These are phyloP conservation scores for Cantharis nigra DNA, from an alignment of 2,888 invertebrate genomes.

Conservation along the genomic window DNA sequence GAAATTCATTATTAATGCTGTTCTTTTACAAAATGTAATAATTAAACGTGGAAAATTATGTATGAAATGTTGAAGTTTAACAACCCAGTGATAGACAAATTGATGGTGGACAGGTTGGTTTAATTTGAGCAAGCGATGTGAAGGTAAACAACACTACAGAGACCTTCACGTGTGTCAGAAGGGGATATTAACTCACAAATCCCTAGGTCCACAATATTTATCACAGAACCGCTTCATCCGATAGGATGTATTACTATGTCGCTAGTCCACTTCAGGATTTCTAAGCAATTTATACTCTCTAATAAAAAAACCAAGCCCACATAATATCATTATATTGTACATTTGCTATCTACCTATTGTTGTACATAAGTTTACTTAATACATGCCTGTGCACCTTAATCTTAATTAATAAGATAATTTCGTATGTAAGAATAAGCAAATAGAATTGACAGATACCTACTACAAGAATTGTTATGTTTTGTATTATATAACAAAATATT, in stretches of 20 bases:
- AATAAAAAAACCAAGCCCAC: slow-evolving; percentile 12
- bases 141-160: slow-evolving; percentile 31
- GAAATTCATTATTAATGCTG: background rate
- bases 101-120: slow-evolving; percentile 29
- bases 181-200: slow-evolving; percentile 33
- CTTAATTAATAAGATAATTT: background rate
- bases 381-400: background rate
- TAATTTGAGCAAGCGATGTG: slow-evolving; percentile 30
- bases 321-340: background rate
- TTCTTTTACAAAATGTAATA: background rate
- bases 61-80: slow-evolving; percentile 6
- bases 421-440: too few species aligned
- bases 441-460: too few species aligned
- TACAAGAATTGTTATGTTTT: too few species aligned
- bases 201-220: slow-evolving; percentile 31
- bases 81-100: slow-evolving; percentile 25
- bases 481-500: too few species aligned
- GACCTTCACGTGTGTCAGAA: slow-evolving; percentile 29
- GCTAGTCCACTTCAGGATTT: slow-evolving; percentile 29
- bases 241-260: slow-evolving; percentile 30
- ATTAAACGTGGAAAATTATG: background rate
- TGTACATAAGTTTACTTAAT: background rate
- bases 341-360: background rate
- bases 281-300: slow-evolving; percentile 26
- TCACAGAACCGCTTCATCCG: slow-evolving; percentile 30